Percentiles rank a stretch among this genome's conserved stretches.
phyloP scores from a whole-genome alignment of 2,113 vertebrate species.

The Ctenomys sociabilis region DNA sequence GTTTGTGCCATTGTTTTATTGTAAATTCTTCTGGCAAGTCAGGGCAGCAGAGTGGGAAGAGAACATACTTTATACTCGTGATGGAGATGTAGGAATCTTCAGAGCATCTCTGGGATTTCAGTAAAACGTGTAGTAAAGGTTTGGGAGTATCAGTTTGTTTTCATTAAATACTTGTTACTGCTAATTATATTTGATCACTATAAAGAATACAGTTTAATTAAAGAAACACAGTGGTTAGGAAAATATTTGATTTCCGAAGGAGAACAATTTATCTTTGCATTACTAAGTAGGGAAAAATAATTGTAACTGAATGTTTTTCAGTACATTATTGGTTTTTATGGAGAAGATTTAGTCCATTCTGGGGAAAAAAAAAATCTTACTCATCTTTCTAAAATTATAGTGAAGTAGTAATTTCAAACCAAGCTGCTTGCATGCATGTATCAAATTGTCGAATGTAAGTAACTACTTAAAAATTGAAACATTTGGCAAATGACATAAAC shows the following conservation, averaged over 20 bases:
- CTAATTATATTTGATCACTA: constrained; percentile 86
- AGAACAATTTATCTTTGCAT: constrained; percentile 81
- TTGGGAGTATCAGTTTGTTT: constrained; percentile 85
- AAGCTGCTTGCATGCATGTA: constrained; percentile 59
- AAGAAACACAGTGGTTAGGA: constrained; percentile 80
- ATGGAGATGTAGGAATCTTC: constrained; percentile 61
- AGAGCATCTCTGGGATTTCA: constrained; percentile 74
- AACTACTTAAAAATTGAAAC: constrained; percentile 81
- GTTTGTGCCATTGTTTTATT: constrained; percentile 57
- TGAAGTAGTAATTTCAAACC: constrained; percentile 63
- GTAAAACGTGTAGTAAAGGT: constrained; percentile 77
- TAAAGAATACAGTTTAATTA: constrained; percentile 87
- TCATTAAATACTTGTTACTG: constrained; percentile 86
- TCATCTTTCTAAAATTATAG: constrained; percentile 72
- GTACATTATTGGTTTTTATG: constrained; percentile 63
- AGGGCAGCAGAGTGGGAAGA: background rate
- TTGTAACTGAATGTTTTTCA: constrained; percentile 71
- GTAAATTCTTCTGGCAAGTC: constrained; percentile 16
- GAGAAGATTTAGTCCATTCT: constrained; percentile 66
- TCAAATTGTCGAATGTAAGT: constrained; percentile 80
- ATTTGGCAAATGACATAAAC: constrained; percentile 83
- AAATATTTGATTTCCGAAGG: constrained; percentile 84
- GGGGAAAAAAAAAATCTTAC: constrained; percentile 1
- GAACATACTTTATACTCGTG: constrained; percentile 49
- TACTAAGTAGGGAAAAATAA: constrained; percentile 72